These are phyloP conservation scores for Ramphastos sulfuratus DNA, from an alignment of 2,113 vertebrate genomes.

Conservation along the genomic window DNA sequence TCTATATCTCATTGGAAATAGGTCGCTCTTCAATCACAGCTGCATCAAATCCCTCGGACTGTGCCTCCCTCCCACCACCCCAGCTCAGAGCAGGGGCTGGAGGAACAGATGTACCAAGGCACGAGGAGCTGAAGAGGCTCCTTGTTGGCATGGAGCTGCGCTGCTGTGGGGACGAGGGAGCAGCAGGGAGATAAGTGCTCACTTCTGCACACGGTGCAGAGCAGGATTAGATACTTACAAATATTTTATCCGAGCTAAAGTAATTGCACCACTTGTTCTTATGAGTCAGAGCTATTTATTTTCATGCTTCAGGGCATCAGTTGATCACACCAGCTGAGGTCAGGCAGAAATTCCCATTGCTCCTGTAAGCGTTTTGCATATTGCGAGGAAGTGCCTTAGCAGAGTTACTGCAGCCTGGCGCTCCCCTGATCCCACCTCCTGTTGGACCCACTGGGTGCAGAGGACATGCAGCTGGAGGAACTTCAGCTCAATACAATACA, in stretches of 20 bases:
- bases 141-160: not conserved
- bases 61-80: not conserved
- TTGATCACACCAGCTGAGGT: constrained; percentile 70
- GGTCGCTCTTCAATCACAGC: not conserved
- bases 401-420: not conserved
- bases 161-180: not conserved
- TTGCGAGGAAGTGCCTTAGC: not conserved
- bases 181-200: constrained; percentile 12
- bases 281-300: constrained; percentile 73
- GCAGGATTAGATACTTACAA: constrained; percentile 69
- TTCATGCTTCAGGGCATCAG: constrained; percentile 71
- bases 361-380: constrained; percentile 53
- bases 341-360: constrained; percentile 67
- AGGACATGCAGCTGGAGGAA: not conserved
- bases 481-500: not conserved
- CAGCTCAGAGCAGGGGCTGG: not conserved
- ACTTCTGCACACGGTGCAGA: not conserved
- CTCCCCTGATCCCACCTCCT: not conserved
- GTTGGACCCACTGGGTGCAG: not conserved
- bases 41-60: not conserved
- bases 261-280: constrained; percentile 72
- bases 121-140: not conserved
- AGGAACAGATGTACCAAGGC: not conserved
- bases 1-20: not conserved
- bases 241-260: constrained; percentile 71